These are phyloP conservation scores for Dromas ardeola DNA, from an alignment of 2,113 vertebrate species.

Conservation along the genomic window DNA sequence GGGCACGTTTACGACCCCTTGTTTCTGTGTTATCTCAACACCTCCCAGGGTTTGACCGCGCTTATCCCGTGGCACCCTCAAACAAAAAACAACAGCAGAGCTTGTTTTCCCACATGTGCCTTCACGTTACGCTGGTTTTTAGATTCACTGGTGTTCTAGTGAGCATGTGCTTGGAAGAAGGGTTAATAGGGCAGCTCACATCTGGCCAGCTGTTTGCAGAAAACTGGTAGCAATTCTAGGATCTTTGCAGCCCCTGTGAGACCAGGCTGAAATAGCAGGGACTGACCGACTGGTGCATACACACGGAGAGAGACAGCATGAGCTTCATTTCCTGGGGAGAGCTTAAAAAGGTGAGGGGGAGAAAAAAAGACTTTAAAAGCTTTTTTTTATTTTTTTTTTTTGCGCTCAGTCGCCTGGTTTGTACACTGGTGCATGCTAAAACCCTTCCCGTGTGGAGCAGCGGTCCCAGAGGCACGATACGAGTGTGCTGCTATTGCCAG, in stretches of 20 bases:
- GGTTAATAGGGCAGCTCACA: not conserved
- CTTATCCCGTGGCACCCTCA: not conserved
- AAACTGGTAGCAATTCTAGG: not conserved
- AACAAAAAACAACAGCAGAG: not conserved
- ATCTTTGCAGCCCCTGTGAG: not conserved
- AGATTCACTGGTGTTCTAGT: not conserved
- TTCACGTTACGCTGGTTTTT: not conserved
- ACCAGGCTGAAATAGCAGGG: not conserved
- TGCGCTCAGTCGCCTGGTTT: not conserved
- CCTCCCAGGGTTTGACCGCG: not conserved
- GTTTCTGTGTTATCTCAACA: not conserved
- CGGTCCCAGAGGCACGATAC: not conserved
- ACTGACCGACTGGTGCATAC: not conserved
- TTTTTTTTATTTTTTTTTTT: not conserved
- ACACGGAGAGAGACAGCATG: not conserved
- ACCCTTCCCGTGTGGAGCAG: not conserved
- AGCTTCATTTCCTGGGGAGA: not conserved
- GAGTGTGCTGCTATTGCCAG: not conserved
- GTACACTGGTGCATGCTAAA: not conserved
- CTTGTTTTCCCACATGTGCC: not conserved
- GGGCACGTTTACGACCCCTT: not conserved
- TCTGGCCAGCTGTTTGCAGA: not conserved
- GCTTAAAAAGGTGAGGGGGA: not conserved
- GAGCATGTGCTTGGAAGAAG: not conserved
- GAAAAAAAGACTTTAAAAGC: fast-evolving